These are phyloP conservation scores for Taurulus bubalis DNA, from an alignment of 2,113 vertebrate genomes.

Conservation along the genomic window DNA sequence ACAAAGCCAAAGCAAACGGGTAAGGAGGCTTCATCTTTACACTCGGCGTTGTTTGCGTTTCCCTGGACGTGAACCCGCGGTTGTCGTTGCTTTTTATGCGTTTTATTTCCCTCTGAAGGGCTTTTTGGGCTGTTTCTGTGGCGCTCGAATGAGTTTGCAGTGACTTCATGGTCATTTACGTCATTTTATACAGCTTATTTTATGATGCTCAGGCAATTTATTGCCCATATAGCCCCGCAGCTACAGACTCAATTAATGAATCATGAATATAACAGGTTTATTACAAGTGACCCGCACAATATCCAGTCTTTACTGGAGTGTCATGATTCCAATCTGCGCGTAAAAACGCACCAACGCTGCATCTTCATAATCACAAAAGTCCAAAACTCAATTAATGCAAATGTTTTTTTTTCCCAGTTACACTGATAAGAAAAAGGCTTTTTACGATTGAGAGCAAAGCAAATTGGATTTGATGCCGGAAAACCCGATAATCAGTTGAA, in stretches of 20 bases:
- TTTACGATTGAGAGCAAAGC: not conserved
- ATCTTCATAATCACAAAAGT: not conserved
- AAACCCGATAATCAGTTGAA: slow-evolving; percentile 44
- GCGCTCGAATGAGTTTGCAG: not conserved
- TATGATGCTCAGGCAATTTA: too few relatives aligned
- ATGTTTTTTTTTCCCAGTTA: not conserved
- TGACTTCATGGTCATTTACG: not conserved
- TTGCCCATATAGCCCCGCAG: not conserved
- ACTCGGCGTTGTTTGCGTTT: too few relatives aligned
- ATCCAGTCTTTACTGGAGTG: not conserved
- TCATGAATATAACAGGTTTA: not conserved
- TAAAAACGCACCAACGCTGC: slow-evolving; percentile 45
- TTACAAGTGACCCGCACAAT: not conserved
- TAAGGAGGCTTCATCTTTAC: slow-evolving; percentile 33
- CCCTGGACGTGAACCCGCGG: too few relatives aligned
- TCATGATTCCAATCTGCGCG: slow-evolving; percentile 8
- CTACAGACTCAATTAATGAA: not conserved
- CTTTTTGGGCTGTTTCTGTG: not conserved
- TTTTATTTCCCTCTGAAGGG: not conserved
- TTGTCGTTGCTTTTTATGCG: too few relatives aligned
- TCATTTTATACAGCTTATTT: not conserved
- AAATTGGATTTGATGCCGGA: slow-evolving; percentile 24
- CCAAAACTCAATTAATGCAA: not conserved
- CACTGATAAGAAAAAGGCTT: not conserved
- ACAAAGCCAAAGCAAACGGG: slow-evolving; percentile 31